Evolutionary conservation across 1,140 invertebrate genomes (phyloP), one percentile per base, ranked within the genome.

Genomic region (Globodera ellingtonae): DNA sequence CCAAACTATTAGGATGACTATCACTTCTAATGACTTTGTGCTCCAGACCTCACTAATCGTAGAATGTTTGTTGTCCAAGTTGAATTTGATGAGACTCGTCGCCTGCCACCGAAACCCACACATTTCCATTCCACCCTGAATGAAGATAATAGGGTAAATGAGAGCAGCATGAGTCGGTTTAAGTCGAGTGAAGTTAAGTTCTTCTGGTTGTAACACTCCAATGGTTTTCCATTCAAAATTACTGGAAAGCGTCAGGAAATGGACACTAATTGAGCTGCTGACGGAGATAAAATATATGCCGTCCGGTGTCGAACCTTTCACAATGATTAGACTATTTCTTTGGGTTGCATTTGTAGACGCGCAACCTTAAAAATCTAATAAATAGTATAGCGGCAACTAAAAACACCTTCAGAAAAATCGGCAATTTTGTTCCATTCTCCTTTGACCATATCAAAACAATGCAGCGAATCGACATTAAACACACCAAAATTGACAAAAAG

Each of bases 41-140:
- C 35, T 35, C 35, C 35, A 35, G 35, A 35, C 35, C 35, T 35
- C 35, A 35, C 3, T 35, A 35, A 35, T 35, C 35, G 35, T 35
- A 35, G 35, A 35, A 35, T 3, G 35, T 35, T 35, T 35, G 35
- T 35, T 35, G 0, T 35, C 18, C 18, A 76, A 8, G 56, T 65
- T 13, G 52, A 76, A 76, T 21, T 65, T 46, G 46, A 76, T 56
- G n/a, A 76, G 44, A 13, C 15, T 65, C 13, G 70, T 21, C 21
- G 75, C 47, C 52, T 76, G 75, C 59, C 70, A 76, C 44, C 75
- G 46, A 65, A 76, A 76, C n/a, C 75, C 75, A 65, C 75, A 76
- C 15, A 46, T 56, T 21, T 76, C 47, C 10, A 76, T 56, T 44
- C 75, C 75, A 10, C 75, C 75, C 6, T 59, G 75, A 59, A 76